A percentile compares a stretch with the other conserved stretches of the same genome.
Evolutionary conservation across 92 coral and sea anemone genomes (phyloP).

Genomic region (Bergia sp.): DNA sequence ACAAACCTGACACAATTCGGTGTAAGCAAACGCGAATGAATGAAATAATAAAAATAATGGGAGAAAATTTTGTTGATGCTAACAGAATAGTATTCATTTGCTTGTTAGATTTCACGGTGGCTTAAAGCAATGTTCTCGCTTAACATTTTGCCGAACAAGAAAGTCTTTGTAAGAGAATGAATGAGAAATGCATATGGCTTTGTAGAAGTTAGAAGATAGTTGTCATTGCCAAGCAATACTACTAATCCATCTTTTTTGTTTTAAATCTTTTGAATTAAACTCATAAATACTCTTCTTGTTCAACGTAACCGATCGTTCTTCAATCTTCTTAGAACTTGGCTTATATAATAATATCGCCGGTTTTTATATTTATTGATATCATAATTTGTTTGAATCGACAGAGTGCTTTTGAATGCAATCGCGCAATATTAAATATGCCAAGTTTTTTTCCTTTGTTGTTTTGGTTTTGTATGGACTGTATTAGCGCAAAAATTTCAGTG

Average conservation of each 20-base stretch:
- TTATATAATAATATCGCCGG: slow-evolving; percentile 29
- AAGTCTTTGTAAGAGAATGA: neutral
- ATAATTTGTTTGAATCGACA: slow-evolving; percentile 33
- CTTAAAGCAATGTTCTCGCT: neutral
- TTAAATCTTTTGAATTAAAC: slow-evolving; percentile 27
- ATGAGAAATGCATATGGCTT: neutral
- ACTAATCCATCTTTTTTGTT: slow-evolving; percentile 24
- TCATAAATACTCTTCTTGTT: slow-evolving; percentile 32
- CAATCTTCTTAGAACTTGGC: slow-evolving; percentile 1
- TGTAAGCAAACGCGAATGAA: slow-evolving; percentile 37
- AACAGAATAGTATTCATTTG: neutral
- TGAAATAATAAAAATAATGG: neutral
- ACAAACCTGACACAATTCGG: slow-evolving; percentile 15
- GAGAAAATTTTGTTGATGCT: neutral
- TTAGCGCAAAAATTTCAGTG: neutral
- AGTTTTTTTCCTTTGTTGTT: slow-evolving; percentile 12
- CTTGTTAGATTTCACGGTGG: no score
- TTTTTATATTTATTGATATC: slow-evolving; percentile 34
- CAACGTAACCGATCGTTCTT: neutral
- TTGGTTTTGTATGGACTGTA: neutral
- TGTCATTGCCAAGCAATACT: neutral
- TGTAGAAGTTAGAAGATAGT: neutral
- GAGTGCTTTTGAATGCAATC: slow-evolving; percentile 11
- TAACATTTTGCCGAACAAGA: neutral
- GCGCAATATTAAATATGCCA: neutral